Evolutionary conservation across 92 coral and sea anemone genomes (phyloP).

Genomic region (Pocillopora grandis): DNA sequence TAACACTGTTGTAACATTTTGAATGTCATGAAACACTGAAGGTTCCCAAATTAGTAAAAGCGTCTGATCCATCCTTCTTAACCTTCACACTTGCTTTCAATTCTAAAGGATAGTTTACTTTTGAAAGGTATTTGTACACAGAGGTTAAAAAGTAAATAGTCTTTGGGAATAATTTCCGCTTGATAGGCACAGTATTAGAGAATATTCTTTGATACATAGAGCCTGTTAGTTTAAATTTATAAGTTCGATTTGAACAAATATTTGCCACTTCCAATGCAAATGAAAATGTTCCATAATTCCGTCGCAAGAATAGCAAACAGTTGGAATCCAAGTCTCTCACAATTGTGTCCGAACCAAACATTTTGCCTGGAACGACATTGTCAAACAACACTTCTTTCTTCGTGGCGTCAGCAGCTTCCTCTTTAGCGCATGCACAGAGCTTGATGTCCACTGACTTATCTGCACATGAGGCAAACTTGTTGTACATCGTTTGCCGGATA

Average conservation of each 20-base stretch:
- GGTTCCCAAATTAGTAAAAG: slow-evolving; percentile 1
- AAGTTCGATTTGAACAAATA: slow-evolving; percentile 17
- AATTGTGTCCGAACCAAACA: slow-evolving; percentile 31
- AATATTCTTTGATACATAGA: slow-evolving; percentile 13
- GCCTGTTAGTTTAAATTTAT: slow-evolving; percentile 15
- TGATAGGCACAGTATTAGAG: not conserved
- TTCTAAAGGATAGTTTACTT: not conserved
- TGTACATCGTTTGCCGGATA: slow-evolving; percentile 47
- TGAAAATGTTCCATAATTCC: slow-evolving; percentile 1
- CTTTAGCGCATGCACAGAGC: slow-evolving; percentile 78
- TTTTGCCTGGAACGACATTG: slow-evolving; percentile 4
- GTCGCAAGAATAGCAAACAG: slow-evolving; percentile 11
- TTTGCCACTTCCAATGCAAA: slow-evolving; percentile 30
- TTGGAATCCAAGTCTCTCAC: slow-evolving; percentile 11
- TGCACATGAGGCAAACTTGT: slow-evolving; percentile 76
- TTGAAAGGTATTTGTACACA: not conserved
- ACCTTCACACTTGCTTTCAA: slow-evolving; percentile 5
- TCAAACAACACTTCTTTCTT: not conserved
- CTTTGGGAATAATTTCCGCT: not conserved
- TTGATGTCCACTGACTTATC: slow-evolving; percentile 71
- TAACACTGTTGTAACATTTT: too few species aligned
- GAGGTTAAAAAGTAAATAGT: slow-evolving; percentile 25
- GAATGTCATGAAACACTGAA: not conserved
- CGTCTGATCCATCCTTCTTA: not conserved
- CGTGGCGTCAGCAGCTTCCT: not conserved